Evolutionary conservation across 2,888 invertebrate genomes (phyloP).

Genomic region (Blera fallax): DNA sequence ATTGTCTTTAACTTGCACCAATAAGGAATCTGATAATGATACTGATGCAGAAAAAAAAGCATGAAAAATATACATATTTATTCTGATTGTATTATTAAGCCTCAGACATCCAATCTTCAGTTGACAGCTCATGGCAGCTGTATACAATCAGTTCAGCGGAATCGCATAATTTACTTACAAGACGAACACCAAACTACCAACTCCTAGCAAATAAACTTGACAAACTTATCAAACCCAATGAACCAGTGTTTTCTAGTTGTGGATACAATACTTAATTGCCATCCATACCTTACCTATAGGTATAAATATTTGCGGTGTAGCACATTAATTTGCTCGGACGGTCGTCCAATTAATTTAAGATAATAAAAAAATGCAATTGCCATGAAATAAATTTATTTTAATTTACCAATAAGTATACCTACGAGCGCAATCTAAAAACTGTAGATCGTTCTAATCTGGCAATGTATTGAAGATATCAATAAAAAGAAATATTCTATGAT

Average conservation of each 20-base stretch:
- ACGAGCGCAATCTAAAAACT: no score
- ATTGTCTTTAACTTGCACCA: not conserved
- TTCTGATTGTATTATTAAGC: slow-evolving; percentile 21
- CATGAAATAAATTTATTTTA: no score
- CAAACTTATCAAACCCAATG: slow-evolving; percentile 5
- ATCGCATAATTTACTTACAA: slow-evolving; percentile 15
- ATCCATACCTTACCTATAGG: no score
- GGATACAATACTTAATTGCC: not conserved
- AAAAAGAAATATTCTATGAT: no score
- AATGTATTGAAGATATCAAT: no score
- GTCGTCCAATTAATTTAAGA: slow-evolving; percentile 31
- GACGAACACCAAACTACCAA: not conserved
- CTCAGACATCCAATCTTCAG: slow-evolving; percentile 18
- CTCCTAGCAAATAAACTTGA: slow-evolving; percentile 24
- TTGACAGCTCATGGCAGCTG: not conserved
- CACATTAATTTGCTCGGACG: not conserved
- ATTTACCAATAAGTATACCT: no score
- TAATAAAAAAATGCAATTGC: slow-evolving; percentile 10
- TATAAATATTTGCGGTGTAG: not conserved
- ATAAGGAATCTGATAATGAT: not conserved
- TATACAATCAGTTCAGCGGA: slow-evolving; percentile 15
- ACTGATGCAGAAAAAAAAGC: not conserved
- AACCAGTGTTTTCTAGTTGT: not conserved
- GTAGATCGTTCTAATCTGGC: no score
- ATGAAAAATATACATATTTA: not conserved